Percentiles rank a stretch among this genome's conserved stretches.
Evolutionary conservation across 2,113 vertebrate species (phyloP).

Genomic region (Centropus bengalensis): DNA sequence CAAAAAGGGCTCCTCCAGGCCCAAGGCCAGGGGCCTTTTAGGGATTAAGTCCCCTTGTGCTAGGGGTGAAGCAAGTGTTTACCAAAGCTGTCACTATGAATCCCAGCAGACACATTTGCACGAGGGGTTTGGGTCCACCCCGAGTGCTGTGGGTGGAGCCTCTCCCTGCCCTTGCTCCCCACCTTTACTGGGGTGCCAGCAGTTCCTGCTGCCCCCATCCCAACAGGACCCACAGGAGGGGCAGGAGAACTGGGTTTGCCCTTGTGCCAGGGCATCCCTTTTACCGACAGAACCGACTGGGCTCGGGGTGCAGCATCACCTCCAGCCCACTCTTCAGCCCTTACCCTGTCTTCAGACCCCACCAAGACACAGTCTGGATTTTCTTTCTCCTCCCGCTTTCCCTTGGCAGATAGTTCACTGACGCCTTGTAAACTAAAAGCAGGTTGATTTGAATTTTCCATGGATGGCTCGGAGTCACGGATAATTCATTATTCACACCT

Average conservation of each 20-base stretch:
- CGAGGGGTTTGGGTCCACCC: neutral
- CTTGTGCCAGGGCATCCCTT: neutral
- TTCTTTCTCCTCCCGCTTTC: neutral
- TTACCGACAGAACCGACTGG: rapidly evolving
- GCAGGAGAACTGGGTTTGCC: too few relatives aligned
- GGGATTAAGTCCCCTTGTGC: neutral
- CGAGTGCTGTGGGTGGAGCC: rapidly evolving
- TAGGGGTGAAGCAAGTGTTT: neutral
- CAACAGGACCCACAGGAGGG: neutral
- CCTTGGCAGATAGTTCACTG: conserved; percentile 21
- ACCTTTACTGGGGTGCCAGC: rapidly evolving
- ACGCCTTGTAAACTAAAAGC: conserved; percentile 3
- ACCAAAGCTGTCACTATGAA: neutral
- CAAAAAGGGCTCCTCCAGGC: neutral
- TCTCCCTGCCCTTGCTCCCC: neutral
- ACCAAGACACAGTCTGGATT: neutral
- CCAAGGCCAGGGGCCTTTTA: conserved; percentile 32
- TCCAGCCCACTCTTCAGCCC: neutral
- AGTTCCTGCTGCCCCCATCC: rapidly evolving
- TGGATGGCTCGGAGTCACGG: conserved; percentile 45
- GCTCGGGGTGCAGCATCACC: neutral
- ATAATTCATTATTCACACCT: conserved; percentile 75
- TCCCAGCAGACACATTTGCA: neutral
- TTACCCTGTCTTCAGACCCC: neutral
- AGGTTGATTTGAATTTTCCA: conserved; percentile 73